phyloP scores from a whole-genome alignment of 1,140 invertebrate genomes.

The Drosophila truncata region DNA sequence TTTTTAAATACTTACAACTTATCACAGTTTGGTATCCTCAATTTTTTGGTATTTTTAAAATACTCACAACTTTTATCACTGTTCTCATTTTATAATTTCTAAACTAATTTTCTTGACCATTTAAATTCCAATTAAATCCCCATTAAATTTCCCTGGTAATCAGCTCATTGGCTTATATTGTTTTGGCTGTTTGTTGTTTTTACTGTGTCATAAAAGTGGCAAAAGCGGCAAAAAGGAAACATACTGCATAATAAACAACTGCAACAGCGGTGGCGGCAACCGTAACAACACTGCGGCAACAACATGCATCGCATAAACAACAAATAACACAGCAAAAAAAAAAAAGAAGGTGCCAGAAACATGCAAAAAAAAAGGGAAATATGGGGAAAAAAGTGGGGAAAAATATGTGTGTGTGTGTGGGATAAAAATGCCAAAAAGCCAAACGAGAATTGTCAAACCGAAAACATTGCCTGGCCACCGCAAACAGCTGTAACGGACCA shows the following conservation, averaged over 20 bases:
- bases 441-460: constrained; percentile 73
- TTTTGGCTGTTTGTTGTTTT: constrained; percentile 58
- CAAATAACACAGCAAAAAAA: constrained; percentile 24
- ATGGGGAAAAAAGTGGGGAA: neutral
- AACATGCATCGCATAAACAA: constrained; percentile 37
- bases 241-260: constrained; percentile 77
- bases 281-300: constrained; percentile 44
- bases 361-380: constrained; percentile 12
- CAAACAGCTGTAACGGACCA: constrained; percentile 77
- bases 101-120: no score
- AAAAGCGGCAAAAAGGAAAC: constrained; percentile 47
- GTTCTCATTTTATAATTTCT: neutral
- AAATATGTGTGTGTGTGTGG: constrained; percentile 12
- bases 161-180: constrained; percentile 70
- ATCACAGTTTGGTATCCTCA: no score
- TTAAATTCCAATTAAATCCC: neutral
- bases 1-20: no score
- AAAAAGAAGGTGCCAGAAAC: constrained; percentile 31
- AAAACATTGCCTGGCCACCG: constrained; percentile 73
- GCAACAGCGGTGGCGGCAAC: constrained; percentile 20
- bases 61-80: neutral
- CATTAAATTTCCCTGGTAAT: constrained; percentile 39
- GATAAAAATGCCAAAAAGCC: constrained; percentile 72
- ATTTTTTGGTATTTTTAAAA: no score
- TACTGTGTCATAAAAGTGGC: constrained; percentile 54